Evolutionary conservation across 2,113 vertebrate species (phyloP), one percentile per base, ranked within the genome.

Genomic region (Semicossyphus pulcher): DNA sequence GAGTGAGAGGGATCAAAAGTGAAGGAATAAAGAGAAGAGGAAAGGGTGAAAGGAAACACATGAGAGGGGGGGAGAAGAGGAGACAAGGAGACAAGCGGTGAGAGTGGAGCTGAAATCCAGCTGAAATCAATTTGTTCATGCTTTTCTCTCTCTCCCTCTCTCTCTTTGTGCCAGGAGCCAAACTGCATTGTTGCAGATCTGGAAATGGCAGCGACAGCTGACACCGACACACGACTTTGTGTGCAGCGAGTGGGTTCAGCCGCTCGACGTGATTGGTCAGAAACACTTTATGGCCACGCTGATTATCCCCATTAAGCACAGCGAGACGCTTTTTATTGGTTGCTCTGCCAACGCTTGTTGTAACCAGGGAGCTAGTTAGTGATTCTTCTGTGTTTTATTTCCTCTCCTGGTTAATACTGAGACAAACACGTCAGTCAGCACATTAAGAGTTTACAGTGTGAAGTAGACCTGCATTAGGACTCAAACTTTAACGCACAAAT

Each of bases 51-150:
- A 45, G 16, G n/a, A 20, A 10, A 42, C 10, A 18, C 2, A 53
- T 18, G 16, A 25, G 21, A 28, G 10, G 36, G 5, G 37, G 26
- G 37, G 0, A 2, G n/a, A 41, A 26, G 28, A 80, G 63, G 64
- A 91, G 42, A 57, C 53, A 37, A 77, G 60, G 51, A 54, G 44
- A 65, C 39, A 4, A 63, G 80, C 3, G 32, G 2, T 32, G 70
- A 60, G 37, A 78, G 53, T 0, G 12, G 42, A 71, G 56, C 63
- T 78, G 78, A 84, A 84, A 88, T 81, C 85, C 78, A 86, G 70
- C 83, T 67, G 73, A 80, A 87, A 87, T 86, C 83, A 82, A 89
- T 86, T 60, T 51, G 36, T 25, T 63, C 69, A 47, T 9, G 51
- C 80, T 54, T 42, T 10, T 25, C 64, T 10, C 18, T 4, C 51